Conservation (phyloP, 2,888 invertebrate species). For the Caenorhabditis macrosperma region DNA sequence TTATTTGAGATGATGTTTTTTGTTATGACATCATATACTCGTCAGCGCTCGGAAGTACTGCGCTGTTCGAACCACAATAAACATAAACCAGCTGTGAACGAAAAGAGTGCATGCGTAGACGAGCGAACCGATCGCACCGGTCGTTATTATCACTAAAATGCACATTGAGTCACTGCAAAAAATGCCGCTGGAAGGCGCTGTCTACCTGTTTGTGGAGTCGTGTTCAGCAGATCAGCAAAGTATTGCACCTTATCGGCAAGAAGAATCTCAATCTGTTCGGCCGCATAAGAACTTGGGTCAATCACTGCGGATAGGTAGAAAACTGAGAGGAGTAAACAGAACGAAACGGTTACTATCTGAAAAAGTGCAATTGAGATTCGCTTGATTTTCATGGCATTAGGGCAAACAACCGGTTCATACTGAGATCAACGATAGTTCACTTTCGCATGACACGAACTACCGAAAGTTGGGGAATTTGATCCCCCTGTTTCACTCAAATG, state of each 20-base stretch:
- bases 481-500: no score
- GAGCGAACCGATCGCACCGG: conserved; percentile 55
- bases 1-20: background rate
- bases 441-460: no score
- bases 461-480: no score
- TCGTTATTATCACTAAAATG: conserved; percentile 59
- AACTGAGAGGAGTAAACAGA: conserved; percentile 62
- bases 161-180: conserved; percentile 16
- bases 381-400: background rate
- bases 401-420: background rate
- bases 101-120: conserved; percentile 61
- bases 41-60: conserved; percentile 62
- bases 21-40: conserved; percentile 16
- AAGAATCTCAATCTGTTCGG: conserved; percentile 63
- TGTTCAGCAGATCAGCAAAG: conserved; percentile 57
- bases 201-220: conserved; percentile 58
- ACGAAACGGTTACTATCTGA: conserved; percentile 63
- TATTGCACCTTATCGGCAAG: conserved; percentile 62
- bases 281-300: conserved; percentile 61
- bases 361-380: conserved; percentile 22
- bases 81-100: conserved; percentile 68
- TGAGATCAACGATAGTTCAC: background rate
- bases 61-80: conserved; percentile 66
- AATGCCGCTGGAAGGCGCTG: background rate
- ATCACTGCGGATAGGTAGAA: conserved; percentile 61